A percentile compares a stretch with the other conserved stretches of the same genome.
Evolutionary conservation across 2,113 vertebrate genomes (phyloP).

Genomic region (Thinocorus orbignyianus): DNA sequence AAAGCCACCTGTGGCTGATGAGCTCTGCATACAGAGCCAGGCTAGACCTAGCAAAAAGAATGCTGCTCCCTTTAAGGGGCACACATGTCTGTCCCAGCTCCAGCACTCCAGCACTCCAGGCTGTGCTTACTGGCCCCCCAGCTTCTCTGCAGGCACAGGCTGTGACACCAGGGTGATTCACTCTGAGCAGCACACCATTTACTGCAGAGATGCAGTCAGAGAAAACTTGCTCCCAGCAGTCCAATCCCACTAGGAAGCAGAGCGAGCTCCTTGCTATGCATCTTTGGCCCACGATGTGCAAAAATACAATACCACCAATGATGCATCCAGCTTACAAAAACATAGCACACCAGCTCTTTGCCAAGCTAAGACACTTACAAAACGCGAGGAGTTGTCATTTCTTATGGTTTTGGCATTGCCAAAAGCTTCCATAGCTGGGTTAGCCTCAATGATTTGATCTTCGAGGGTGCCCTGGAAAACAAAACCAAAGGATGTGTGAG

Average conservation of each 20-base stretch:
- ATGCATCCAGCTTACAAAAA: not conserved
- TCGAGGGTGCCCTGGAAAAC: conserved; percentile 88
- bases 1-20: not conserved
- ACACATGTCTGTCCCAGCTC: not conserved
- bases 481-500: not conserved
- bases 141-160: not conserved
- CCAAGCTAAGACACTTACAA: conserved; percentile 78
- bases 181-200: not conserved
- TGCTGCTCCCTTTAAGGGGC: not conserved
- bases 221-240: not conserved
- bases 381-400: conserved; percentile 94
- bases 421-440: conserved; percentile 95
- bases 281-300: not conserved
- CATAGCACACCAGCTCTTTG: not conserved
- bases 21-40: not conserved
- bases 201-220: not conserved
- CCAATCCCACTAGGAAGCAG: not conserved
- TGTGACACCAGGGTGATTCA: fast-evolving
- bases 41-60: not conserved
- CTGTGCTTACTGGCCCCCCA: not conserved
- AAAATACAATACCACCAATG: fast-evolving
- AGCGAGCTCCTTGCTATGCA: fast-evolving
- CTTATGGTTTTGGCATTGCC: conserved; percentile 94
- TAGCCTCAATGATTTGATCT: conserved; percentile 95
- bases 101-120: not conserved